Conservation (phyloP, 2,797 vertebrate genomes). For the Pteronotus mesoamericanus region DNA sequence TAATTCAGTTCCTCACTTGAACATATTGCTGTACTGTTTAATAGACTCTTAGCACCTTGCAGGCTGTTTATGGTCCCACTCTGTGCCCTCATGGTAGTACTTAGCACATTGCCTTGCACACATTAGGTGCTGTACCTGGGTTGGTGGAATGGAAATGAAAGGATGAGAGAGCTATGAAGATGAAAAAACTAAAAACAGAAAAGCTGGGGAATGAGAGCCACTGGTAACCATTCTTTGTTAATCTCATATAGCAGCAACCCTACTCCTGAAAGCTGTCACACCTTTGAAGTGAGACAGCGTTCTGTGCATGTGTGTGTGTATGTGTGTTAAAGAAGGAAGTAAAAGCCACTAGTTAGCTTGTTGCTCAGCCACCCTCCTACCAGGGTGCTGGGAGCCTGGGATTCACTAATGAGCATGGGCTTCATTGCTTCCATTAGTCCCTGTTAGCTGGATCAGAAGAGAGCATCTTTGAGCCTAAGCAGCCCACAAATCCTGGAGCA, state of each 20-base stretch:
- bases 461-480: slow-evolving; percentile 80
- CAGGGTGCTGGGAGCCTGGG: slow-evolving; percentile 77
- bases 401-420: slow-evolving; percentile 84
- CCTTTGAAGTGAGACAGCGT: not conserved
- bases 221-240: not conserved
- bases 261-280: not conserved
- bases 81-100: not conserved
- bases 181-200: not conserved
- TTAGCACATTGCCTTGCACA: not conserved
- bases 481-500: slow-evolving; percentile 85
- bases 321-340: slow-evolving; percentile 46
- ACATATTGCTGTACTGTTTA: not conserved
- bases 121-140: not conserved
- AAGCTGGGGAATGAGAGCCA: not conserved
- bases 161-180: not conserved
- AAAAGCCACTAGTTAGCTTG: slow-evolving; percentile 71
- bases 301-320: not conserved
- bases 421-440: slow-evolving; percentile 85
- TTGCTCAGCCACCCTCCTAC: slow-evolving; percentile 82
- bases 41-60: not conserved
- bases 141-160: not conserved
- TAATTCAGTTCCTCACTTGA: not conserved
- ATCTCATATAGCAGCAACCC: not conserved
- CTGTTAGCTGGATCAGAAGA: slow-evolving; percentile 83
- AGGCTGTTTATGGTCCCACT: not conserved